Evolutionary conservation across 2,888 invertebrate species (phyloP), one percentile per base, ranked within the genome.

Genomic region (Osedax frankpressi): DNA sequence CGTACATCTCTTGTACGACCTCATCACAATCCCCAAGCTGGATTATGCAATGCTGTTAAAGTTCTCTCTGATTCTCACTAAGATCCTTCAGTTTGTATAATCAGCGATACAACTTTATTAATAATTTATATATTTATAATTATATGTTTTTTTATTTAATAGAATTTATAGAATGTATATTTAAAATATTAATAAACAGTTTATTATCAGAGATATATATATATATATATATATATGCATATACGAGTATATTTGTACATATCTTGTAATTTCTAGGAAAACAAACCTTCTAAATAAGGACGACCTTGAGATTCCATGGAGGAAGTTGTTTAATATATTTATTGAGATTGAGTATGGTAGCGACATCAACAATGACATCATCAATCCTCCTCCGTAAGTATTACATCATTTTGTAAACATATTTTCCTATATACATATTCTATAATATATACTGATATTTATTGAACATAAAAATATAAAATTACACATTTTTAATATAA

Each of bases 231-330:
- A n/a, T n/a, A n/a, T n/a, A n/a, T n/a, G n/a, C n/a, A n/a, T n/a
- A n/a, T n/a, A n/a, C n/a, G n/a, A n/a, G n/a, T n/a, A n/a, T n/a
- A n/a, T n/a, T n/a, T n/a, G n/a, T n/a, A n/a, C n/a, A n/a, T n/a
- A n/a, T n/a, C n/a, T n/a, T n/a, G n/a, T n/a, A n/a, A n/a, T n/a
- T n/a, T n/a, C n/a, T 81, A 92, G 93, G 80, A 93, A 92, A 86
- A 89, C 87, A 78, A 87, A 89, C 80, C 85, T 92, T 76, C 84
- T 94, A 77, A 87, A 89, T 1, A 89, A 91, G 44, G 88, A 90
- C 75, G 94, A 95, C 76, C 82, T 95, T 74, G 87, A 88, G 75
- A 86, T 95, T 75, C 90, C 90, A 72, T 95, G 95, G 95, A 87
- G 89, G 78, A 93, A 93, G 14, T 85, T 95, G 6, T 92, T 91